Conservation (phyloP, 2,113 vertebrate species). For the Nanorana parkeri region DNA sequence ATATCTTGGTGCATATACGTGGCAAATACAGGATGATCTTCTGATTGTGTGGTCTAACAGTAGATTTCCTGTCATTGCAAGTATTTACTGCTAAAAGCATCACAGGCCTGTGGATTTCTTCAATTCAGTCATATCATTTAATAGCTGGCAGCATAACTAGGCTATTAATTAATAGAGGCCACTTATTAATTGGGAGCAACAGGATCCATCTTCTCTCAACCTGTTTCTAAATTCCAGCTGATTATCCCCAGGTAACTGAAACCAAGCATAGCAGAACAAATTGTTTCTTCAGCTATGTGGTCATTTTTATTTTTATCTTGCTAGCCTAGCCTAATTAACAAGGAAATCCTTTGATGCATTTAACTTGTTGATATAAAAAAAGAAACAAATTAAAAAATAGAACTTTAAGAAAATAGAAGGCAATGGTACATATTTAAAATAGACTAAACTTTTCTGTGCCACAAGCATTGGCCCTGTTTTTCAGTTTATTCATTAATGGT, state of each 20-base stretch:
- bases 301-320: not conserved
- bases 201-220: constrained; percentile 9
- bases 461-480: too few species aligned
- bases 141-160: constrained; percentile 23
- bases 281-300: not conserved
- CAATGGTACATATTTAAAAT: too few species aligned
- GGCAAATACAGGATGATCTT: constrained; percentile 25
- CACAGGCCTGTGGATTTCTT: constrained; percentile 39
- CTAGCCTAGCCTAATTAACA: not conserved
- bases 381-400: too few species aligned
- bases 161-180: constrained; percentile 41
- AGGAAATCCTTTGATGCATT: too few species aligned
- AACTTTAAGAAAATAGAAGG: too few species aligned
- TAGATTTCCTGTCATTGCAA: constrained; percentile 40
- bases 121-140: constrained; percentile 38
- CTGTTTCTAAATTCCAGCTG: not conserved
- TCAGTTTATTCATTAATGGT: too few species aligned
- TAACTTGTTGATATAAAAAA: too few species aligned
- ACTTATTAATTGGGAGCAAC: constrained; percentile 49
- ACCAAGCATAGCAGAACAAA: not conserved
- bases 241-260: not conserved
- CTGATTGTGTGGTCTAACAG: constrained; percentile 50
- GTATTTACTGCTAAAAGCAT: constrained; percentile 49
- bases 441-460: too few species aligned
- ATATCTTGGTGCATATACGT: not conserved